These are phyloP conservation scores for Crypturellus tataupa DNA, from an alignment of 2,797 vertebrate species.

Conservation along the genomic window DNA sequence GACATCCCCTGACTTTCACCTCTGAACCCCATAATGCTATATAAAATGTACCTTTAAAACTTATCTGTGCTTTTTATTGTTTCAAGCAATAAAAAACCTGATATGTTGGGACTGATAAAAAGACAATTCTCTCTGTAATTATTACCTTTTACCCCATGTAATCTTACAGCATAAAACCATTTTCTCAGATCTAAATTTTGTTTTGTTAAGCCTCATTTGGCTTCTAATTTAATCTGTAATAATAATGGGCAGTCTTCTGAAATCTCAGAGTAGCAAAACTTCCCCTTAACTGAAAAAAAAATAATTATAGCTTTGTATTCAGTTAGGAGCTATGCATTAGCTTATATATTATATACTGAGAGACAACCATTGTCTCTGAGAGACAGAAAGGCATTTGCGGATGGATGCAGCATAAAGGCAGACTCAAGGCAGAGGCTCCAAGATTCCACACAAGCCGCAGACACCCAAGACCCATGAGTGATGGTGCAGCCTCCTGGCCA, in stretches of 20 bases:
- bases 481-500: neutral
- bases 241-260: conserved; percentile 20
- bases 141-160: neutral
- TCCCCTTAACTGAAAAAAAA: conserved; percentile 25
- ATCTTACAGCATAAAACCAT: neutral
- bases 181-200: neutral
- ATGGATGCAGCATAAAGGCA: neutral
- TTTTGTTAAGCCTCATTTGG: conserved; percentile 1
- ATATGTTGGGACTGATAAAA: neutral
- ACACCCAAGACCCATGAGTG: neutral
- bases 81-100: neutral
- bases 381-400: neutral
- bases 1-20: neutral
- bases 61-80: neutral
- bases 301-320: conserved; percentile 23
- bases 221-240: conserved; percentile 19
- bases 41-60: neutral
- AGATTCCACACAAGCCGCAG: neutral
- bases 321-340: neutral
- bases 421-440: neutral
- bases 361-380: neutral
- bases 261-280: neutral
- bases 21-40: neutral
- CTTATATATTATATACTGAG: neutral
- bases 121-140: neutral